These are phyloP conservation scores for Pomatorhinus ruficollis DNA, from an alignment of 2,113 vertebrate genomes.

Conservation along the genomic window DNA sequence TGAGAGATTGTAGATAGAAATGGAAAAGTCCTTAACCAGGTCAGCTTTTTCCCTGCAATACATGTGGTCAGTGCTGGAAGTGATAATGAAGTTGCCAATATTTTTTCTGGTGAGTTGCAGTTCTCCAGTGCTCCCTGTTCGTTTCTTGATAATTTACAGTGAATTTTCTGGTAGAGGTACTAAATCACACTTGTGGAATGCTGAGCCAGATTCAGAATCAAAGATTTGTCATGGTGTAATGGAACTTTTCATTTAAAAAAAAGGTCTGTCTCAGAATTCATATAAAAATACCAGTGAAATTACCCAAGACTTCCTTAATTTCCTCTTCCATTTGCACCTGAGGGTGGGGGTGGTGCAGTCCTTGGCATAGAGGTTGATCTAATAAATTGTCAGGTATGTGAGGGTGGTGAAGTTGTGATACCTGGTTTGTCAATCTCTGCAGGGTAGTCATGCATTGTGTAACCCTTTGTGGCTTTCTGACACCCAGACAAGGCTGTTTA, in stretches of 20 bases:
- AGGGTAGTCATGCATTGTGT: accelerated
- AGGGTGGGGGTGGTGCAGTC: neutral
- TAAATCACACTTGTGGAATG: neutral
- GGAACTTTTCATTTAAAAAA: neutral
- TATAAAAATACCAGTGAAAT: neutral
- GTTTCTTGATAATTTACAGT: neutral
- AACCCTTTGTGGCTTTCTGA: neutral
- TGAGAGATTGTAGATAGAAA: neutral
- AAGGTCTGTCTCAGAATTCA: neutral
- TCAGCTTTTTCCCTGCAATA: neutral
- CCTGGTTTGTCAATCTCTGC: accelerated
- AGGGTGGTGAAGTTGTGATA: neutral
- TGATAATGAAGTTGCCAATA: accelerated
- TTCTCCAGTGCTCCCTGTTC: neutral
- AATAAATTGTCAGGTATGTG: neutral
- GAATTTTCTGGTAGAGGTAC: neutral
- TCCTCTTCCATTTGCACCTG: neutral
- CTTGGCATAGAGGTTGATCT: neutral
- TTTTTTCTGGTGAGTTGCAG: neutral
- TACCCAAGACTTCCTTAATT: neutral
- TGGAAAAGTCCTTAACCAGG: conserved; percentile 16
- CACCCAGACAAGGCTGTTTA: neutral
- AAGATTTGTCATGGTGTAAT: neutral
- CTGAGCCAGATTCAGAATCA: neutral
- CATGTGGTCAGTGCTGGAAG: neutral